Percentiles rank a stretch among this genome's conserved stretches.
Conservation (phyloP, 2,797 vertebrate genomes). For the Characodon lateralis region DNA sequence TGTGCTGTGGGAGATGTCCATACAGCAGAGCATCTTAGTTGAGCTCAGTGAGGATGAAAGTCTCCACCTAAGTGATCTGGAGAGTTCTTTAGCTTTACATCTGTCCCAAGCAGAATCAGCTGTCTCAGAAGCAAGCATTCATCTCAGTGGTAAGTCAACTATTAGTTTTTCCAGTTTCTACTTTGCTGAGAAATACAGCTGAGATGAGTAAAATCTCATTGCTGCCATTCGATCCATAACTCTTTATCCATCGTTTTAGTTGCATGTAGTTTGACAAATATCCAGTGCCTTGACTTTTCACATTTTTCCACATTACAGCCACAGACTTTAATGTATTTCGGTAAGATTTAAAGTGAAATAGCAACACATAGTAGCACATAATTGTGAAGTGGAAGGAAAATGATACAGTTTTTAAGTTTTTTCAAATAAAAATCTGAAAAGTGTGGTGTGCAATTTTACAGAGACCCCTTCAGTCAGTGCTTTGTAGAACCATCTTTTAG, state of each 20-base stretch:
- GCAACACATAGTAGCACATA: background rate
- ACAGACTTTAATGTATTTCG: background rate
- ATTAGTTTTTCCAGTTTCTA: background rate
- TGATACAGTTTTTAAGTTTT: background rate
- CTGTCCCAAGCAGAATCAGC: slow-evolving; percentile 71
- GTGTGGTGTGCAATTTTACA: background rate
- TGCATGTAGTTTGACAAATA: background rate
- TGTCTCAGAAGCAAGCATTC: slow-evolving; percentile 66
- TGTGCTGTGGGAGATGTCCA: slow-evolving; percentile 78
- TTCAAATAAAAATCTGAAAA: background rate
- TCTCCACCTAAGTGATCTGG: slow-evolving; percentile 79
- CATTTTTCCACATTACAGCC: background rate
- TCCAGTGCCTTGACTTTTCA: background rate
- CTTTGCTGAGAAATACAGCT: background rate
- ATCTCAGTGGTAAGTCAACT: slow-evolving; percentile 67
- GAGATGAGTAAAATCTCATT: background rate
- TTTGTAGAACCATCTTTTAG: background rate
- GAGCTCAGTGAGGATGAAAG: slow-evolving; percentile 83
- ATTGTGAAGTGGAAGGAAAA: background rate
- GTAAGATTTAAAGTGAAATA: background rate
- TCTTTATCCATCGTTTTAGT: background rate
- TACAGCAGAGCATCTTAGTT: slow-evolving; percentile 80
- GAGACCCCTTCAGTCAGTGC: background rate
- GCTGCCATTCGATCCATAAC: background rate
- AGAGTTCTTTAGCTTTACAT: slow-evolving; percentile 68